Base-by-base conservation (phyloP, 1,140 invertebrate genomes). In the Rhyacophila brunnea region DNA sequence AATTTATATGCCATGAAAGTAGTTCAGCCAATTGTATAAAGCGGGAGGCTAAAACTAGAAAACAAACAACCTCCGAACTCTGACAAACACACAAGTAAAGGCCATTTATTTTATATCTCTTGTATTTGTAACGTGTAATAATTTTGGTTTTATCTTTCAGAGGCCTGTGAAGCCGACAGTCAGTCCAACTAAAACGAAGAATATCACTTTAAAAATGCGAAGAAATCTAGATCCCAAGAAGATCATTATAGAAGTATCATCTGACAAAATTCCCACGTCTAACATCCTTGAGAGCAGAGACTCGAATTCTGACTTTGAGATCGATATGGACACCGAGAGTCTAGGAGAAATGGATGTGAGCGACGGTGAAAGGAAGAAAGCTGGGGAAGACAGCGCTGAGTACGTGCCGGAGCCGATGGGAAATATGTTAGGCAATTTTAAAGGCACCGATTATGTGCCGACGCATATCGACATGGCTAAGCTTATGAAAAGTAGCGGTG, bases 191-290 rank as follows among this genome's bases (percentile, higher is more conserved):
- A 64, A 75, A 14, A 77, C 77, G 36, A 74, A 75, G 40, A 75
- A 72, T 0, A 45, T 75, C 13, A 74, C 77, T 0, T 59, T 73
- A 10, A 74, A 75, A 0, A 77, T 76, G 73, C 64, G 75, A 4
- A 68, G 77, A 1, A 67, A 66, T 13, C 65, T 74, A 0, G 73
- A 76, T 23, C 66, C 72, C 0, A 70, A 76, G 58, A 78, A 79
- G 38, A 78, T 79, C 4, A 72, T 79, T 14, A 79, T 79, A 46
- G 70, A 78, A 65, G 75, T 79, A 19, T 71, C 74, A 0, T 65
- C 64, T 1, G 67, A 71, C 19, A 53, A 58, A 40, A 47, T 63
- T 13, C 60, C 60, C 2, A 28, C 36, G 1, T 13, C 44, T 23
- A 55, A 45, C 9, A 23, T 14, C 4, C 18, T 42, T 14, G 54